Evolutionary conservation across 2,888 invertebrate species (phyloP), one percentile per base, ranked within the genome.

Genomic region (Ochropacha duplaris): DNA sequence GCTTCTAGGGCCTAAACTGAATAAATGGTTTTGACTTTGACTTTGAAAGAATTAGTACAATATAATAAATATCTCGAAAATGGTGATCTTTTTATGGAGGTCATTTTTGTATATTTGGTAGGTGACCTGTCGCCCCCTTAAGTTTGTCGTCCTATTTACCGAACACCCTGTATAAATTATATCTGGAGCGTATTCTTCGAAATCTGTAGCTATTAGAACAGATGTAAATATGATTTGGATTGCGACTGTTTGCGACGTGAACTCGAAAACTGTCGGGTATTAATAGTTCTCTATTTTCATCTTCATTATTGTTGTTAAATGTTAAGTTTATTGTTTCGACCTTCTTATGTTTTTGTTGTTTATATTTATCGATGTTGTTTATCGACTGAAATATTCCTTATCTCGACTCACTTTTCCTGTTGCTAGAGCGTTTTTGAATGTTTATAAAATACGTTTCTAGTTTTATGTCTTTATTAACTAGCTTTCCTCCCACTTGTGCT

Each of bases 261-360:
- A 58, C 58, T 74, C 72, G 63, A 74, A 74, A 78, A 72, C 72
- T 65, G 28, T 52, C 54, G 49, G 54, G 59, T 77, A 78, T 77
- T 74, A 75, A 70, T 44, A 44, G 44, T 54, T 67, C 55, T 61
- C 65, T 72, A 73, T 76, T 76, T 70, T 60, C 19, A 5, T 44
- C 44, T 44, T 31, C 12, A 16, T 31, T 31, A 31, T 31, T 51
- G 19, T 9, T 19, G 19, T 31, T 22, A 36, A 4, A 6, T 36
- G n/a, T 9, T 65, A 57, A 72, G 71, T 72, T 74, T 54, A 50
- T 49, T 54, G 19, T 68, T 55, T 62, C 58, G 55, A 58, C 49
- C 67, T 54, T 49, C 51, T 8, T n/a, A 31, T 24, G 19, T 22
- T 16, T 28, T 24, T 14, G 51, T 31, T 50, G 9, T n/a, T 51